phyloP scores from a whole-genome alignment of 1,140 invertebrate genomes.

The Reticulitermes speratus region DNA sequence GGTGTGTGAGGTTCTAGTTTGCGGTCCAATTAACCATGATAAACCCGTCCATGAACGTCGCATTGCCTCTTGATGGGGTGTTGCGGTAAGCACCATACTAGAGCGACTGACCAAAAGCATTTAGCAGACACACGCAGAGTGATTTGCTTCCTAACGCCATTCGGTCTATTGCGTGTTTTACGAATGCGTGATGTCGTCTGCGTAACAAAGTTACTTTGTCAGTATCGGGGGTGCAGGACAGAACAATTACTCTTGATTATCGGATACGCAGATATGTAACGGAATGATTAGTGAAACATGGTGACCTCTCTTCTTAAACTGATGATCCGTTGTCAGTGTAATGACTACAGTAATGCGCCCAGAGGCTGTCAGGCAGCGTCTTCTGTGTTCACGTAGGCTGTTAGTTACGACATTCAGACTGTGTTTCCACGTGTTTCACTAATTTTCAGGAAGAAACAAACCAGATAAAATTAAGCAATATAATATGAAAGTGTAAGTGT shows the following conservation, averaged over 20 bases:
- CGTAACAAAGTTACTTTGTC: neutral
- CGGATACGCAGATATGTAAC: neutral
- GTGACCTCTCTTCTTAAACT: neutral
- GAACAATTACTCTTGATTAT: neutral
- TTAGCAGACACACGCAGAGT: neutral
- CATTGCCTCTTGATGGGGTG: neutral
- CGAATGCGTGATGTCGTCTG: neutral
- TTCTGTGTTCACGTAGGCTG: no score
- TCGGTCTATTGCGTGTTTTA: conserved; percentile 1
- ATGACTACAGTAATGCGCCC: neutral
- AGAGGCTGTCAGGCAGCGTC: neutral
- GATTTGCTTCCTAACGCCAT: neutral
- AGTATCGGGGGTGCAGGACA: neutral
- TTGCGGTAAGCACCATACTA: neutral
- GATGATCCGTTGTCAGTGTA: neutral
- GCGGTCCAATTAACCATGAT: neutral
- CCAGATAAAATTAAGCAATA: no score
- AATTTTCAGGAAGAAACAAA: no score
- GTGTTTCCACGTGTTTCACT: no score
- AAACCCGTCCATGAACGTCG: neutral
- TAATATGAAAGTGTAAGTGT: no score
- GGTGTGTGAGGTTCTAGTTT: neutral
- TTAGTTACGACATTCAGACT: no score
- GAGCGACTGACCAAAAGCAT: neutral
- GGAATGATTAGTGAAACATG: neutral